A percentile compares a stretch with the other conserved stretches of the same genome.
phyloP scores from a whole-genome alignment of 2,888 invertebrate species.

The Platycheirus rosarum region DNA sequence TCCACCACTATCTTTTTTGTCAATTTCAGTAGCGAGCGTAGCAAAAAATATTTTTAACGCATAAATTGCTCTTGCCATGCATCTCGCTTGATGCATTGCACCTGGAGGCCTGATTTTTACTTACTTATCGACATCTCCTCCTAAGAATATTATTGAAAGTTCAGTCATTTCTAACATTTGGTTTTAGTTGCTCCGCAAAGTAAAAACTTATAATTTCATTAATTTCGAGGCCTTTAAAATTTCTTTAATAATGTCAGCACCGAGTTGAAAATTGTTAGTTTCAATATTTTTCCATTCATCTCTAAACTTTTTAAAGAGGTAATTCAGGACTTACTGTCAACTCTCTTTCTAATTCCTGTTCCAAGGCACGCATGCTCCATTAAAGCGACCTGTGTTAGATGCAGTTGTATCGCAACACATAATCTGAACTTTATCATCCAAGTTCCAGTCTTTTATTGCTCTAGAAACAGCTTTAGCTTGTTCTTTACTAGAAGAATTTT shows the following conservation, averaged over 20 bases:
- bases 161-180: conserved; percentile 68
- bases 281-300: conserved; percentile 34
- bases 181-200: conserved; percentile 63
- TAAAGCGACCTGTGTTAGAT: too few species aligned
- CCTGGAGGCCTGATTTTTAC: conserved; percentile 64
- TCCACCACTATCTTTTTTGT: conserved; percentile 46
- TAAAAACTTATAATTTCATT: neutral
- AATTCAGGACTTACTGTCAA: conserved; percentile 25
- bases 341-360: too few species aligned
- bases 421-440: too few species aligned
- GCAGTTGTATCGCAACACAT: too few species aligned
- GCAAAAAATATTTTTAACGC: conserved; percentile 71
- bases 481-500: too few species aligned
- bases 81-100: conserved; percentile 75
- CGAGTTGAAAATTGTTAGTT: neutral
- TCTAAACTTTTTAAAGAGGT: conserved; percentile 16
- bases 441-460: too few species aligned
- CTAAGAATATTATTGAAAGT: conserved; percentile 41
- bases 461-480: too few species aligned
- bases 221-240: neutral
- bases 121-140: conserved; percentile 42
- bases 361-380: too few species aligned
- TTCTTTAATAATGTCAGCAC: neutral
- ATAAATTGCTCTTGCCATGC: conserved; percentile 77
- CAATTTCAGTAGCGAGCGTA: conserved; percentile 48